Conservation (phyloP, 2,888 invertebrate species). For the Plebejus melissa region DNA sequence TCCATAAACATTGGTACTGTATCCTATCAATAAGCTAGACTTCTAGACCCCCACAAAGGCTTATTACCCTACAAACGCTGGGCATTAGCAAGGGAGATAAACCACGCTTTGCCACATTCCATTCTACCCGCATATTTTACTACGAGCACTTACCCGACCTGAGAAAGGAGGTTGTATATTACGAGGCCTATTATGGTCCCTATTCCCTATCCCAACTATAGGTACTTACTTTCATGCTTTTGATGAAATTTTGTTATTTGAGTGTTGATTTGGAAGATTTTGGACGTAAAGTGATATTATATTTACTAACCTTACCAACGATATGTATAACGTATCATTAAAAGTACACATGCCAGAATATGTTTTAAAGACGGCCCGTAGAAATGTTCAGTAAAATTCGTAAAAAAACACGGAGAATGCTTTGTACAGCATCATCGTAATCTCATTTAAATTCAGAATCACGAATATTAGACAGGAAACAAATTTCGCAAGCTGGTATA, state of each 20-base stretch:
- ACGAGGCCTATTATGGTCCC: neutral
- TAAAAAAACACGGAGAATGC: no score
- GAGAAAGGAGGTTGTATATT: neutral
- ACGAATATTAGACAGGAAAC: neutral
- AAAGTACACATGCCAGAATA: no score
- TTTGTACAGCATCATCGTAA: neutral
- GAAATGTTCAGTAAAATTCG: no score
- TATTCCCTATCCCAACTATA: no score
- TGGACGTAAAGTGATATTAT: no score
- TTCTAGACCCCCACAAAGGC: constrained; percentile 49
- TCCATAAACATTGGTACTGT: constrained; percentile 23
- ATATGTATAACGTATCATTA: no score
- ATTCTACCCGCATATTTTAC: constrained; percentile 21
- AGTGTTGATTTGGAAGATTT: no score
- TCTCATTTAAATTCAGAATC: neutral
- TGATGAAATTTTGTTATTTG: no score
- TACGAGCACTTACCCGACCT: neutral
- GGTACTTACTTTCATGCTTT: no score
- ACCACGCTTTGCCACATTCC: constrained; percentile 31
- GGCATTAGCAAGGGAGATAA: constrained; percentile 51
- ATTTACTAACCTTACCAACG: no score
- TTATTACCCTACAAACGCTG: constrained; percentile 49
- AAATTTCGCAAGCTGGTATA: neutral
- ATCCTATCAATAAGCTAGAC: constrained; percentile 39
- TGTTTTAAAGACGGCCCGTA: no score